Conservation (phyloP, 64 coral and sea anemone genomes). For the Actinia tenebrosa region DNA sequence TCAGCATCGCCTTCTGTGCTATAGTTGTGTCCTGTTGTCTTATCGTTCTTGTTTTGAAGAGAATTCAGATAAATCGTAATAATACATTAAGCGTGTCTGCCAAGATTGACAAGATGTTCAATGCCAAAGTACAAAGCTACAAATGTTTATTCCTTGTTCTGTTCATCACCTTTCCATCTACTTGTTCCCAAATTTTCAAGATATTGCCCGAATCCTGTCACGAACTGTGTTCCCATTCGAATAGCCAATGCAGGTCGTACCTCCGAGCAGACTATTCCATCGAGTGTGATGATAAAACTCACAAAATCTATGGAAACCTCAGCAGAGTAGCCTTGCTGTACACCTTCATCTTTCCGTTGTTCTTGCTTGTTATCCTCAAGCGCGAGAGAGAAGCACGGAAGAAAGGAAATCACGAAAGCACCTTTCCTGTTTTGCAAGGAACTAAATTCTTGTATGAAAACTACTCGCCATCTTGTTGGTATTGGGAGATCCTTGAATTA, state of each 20-base stretch:
- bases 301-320: neutral
- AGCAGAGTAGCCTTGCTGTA: neutral
- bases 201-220: constrained; percentile 2
- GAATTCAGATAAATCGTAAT: neutral
- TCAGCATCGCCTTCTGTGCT: neutral
- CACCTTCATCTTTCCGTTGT: neutral
- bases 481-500: constrained; percentile 43
- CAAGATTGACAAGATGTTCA: neutral
- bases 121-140: neutral
- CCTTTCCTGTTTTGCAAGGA: neutral
- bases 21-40: neutral
- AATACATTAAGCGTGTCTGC: neutral
- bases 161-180: constrained; percentile 3
- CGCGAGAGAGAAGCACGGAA: neutral
- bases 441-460: constrained; percentile 16
- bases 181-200: constrained; percentile 6
- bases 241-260: neutral
- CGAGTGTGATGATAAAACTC: neutral
- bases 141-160: neutral
- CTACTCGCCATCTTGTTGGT: constrained; percentile 26
- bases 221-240: neutral
- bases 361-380: neutral
- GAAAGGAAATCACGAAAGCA: neutral
- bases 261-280: neutral
- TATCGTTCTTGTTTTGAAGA: neutral